phyloP scores from a whole-genome alignment of 2,797 vertebrate species.

The Sciurus carolinensis region DNA sequence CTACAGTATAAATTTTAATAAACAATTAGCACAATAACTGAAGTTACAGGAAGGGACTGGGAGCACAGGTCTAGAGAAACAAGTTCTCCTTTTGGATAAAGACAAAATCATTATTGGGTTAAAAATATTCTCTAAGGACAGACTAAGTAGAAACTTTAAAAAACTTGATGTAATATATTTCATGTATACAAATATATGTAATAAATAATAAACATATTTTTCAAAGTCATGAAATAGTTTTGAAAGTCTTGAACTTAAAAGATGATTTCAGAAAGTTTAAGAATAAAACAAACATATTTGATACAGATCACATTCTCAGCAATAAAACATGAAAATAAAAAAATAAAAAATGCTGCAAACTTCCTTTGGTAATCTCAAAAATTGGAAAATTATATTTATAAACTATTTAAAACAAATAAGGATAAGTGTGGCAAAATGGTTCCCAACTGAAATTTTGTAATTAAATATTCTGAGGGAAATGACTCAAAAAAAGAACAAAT shows the following conservation, averaged over 20 bases:
- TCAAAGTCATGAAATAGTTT: not conserved
- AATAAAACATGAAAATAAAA: not conserved
- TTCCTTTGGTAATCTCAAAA: not conserved
- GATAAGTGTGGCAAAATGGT: not conserved
- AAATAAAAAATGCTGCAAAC: not conserved
- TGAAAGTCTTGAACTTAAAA: not conserved
- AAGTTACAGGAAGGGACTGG: not conserved
- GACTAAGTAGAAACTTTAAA: not conserved
- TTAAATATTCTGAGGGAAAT: not conserved
- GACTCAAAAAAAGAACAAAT: not conserved
- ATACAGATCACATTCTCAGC: not conserved
- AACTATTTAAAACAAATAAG: not conserved
- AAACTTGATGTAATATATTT: not conserved
- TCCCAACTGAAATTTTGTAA: not conserved
- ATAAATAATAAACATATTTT: not conserved
- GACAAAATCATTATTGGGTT: not conserved
- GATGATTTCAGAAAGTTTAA: not conserved
- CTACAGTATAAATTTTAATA: not conserved
- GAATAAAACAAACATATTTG: not conserved
- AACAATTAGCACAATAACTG: not conserved
- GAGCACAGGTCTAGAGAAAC: not conserved
- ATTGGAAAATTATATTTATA: not conserved
- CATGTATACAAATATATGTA: not conserved
- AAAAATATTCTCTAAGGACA: not conserved
- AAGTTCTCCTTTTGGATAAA: not conserved